These are phyloP conservation scores for Monarcha castaneiventris DNA, from an alignment of 2,113 vertebrate genomes.

Conservation along the genomic window DNA sequence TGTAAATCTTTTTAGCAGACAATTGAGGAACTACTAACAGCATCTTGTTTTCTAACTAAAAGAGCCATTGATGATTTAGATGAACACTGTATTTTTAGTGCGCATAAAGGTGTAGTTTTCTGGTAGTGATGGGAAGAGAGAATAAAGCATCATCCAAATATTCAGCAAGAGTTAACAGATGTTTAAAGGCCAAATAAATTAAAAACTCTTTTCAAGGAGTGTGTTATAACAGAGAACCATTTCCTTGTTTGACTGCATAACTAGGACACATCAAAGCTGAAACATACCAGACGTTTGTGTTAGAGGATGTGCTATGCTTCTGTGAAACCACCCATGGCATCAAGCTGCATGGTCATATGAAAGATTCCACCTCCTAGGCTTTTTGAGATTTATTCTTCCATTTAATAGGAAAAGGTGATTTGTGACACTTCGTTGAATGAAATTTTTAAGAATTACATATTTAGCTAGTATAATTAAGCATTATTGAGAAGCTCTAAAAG, in stretches of 20 bases:
- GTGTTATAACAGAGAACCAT: not conserved
- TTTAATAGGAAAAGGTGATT: not conserved
- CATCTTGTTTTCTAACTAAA: not conserved
- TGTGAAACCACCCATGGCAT: not conserved
- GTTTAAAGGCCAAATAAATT: not conserved
- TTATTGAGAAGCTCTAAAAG: not conserved
- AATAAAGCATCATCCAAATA: not conserved
- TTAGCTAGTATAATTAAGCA: not conserved
- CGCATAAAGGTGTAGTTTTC: not conserved
- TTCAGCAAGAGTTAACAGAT: not conserved
- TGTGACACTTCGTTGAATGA: not conserved
- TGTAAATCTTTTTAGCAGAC: not conserved
- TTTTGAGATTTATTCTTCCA: not conserved
- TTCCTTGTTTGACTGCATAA: not conserved
- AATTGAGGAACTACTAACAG: not conserved
- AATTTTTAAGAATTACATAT: not conserved
- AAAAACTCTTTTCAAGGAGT: not conserved
- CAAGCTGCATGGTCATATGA: not conserved
- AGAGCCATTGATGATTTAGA: not conserved
- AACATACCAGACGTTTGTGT: not conserved
- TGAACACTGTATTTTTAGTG: not conserved
- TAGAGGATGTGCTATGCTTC: not conserved
- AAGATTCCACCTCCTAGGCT: not conserved
- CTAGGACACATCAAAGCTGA: not conserved
- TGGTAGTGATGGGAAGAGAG: not conserved